Conservation (phyloP, 64 coral and sea anemone genomes). For the Porites australiensis region DNA sequence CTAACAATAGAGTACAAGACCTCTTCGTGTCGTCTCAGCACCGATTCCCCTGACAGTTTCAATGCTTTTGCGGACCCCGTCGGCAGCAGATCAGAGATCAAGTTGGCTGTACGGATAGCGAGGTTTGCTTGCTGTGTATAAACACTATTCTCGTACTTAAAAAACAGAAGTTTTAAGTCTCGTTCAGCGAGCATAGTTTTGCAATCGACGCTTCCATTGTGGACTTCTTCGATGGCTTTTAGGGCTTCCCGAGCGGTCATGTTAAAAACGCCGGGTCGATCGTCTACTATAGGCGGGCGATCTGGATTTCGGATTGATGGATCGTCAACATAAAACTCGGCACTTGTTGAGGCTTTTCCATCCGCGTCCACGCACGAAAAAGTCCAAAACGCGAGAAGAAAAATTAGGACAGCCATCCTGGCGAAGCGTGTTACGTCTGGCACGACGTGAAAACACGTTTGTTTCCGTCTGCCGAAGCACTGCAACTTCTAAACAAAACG, state of each 20-base stretch:
- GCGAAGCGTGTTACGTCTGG: background rate
- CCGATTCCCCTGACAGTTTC: background rate
- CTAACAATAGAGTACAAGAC: conserved; percentile 75
- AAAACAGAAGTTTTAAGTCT: conserved; percentile 76
- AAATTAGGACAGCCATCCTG: background rate
- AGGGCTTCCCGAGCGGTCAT: conserved; percentile 86
- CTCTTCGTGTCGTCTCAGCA: conserved; percentile 54
- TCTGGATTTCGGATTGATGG: conserved; percentile 72
- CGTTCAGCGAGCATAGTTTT: conserved; percentile 73
- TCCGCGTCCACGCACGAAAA: background rate
- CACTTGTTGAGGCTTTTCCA: background rate
- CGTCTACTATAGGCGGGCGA: conserved; percentile 62
- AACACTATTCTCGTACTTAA: conserved; percentile 87
- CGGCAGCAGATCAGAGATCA: conserved; percentile 78
- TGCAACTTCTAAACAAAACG: background rate
- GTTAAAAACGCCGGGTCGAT: conserved; percentile 59
- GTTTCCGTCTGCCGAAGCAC: background rate
- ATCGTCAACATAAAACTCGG: conserved; percentile 14
- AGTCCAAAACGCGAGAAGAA: background rate
- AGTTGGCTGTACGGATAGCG: conserved; percentile 83
- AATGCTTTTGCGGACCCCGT: conserved; percentile 55
- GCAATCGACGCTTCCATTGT: conserved; percentile 74
- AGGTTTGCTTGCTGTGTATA: conserved; percentile 78
- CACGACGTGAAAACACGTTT: background rate
- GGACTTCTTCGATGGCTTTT: conserved; percentile 79